Percentiles rank a stretch among this genome's conserved stretches.
Conservation (phyloP, 2,888 invertebrate genomes). For the Lampropteryx suffumata region DNA sequence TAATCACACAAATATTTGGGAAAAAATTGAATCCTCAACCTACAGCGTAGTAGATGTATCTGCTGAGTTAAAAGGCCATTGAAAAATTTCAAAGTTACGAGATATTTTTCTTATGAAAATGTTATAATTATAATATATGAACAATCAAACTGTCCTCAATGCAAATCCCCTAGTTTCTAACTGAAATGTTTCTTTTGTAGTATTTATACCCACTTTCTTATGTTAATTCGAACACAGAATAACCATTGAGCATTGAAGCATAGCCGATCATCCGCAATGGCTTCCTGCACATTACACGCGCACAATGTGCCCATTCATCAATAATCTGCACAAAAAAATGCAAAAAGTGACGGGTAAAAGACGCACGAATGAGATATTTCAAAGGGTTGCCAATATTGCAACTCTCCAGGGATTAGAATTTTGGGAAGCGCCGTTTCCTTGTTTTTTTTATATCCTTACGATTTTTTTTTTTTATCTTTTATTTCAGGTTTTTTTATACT, state of each 20-base stretch:
- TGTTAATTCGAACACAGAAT: conserved; percentile 51
- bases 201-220: conserved; percentile 48
- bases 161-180: conserved; percentile 25
- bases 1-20: no score
- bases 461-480: not conserved
- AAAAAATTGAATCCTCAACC: no score
- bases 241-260: conserved; percentile 50
- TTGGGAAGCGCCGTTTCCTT: conserved; percentile 64
- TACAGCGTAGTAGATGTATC: no score
- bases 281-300: conserved; percentile 66
- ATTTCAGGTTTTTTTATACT: no score
- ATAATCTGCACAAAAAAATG: conserved; percentile 50
- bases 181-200: conserved; percentile 34
- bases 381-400: conserved; percentile 54
- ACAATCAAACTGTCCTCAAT: conserved; percentile 21
- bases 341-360: conserved; percentile 34
- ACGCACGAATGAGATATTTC: conserved; percentile 22
- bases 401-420: conserved; percentile 66
- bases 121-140: no score
- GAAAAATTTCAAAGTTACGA: no score
- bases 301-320: conserved; percentile 68
- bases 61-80: no score
- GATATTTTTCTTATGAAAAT: no score
- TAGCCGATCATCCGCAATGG: conserved; percentile 67
- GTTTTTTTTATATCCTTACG: not conserved